Base-by-base conservation (phyloP, 2,113 vertebrate species). In the Phyllostomus discolor region DNA sequence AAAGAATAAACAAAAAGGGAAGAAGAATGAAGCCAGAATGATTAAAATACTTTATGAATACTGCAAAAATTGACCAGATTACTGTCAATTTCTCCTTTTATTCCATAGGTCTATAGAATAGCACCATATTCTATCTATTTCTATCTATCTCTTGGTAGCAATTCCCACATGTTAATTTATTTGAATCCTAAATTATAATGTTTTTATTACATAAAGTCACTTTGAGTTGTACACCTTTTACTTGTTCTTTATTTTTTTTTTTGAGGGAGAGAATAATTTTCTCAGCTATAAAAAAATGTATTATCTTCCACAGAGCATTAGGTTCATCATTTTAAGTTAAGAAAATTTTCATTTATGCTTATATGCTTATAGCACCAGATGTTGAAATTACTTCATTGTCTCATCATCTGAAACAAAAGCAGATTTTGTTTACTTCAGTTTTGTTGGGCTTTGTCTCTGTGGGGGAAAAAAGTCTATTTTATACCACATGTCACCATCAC, bases 301-400 rank as follows among this genome's bases (percentile, higher is more conserved):
- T 76, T 69, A 62, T 69, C 10, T 85, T 89, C 26, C 17, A 57
- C 54, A 24, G 11, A 86, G 31, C n/a, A 54, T 69, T 91, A 87
- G 50, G 43, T n/a, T 93, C 81, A 88, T 88, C 69, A 78, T 41
- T 82, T 41, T 46, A 41, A 19, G 48, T 87, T 85, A 69, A 73
- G 89, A 62, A 85, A 33, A 11, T 67, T 92, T 85, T 85, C 41
- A n/a, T 3, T 86, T 82, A 48, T 0, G 3, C 31, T 66, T 90
- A 59, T 76, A 48, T 0, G 3, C 31, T 72, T 90, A 52, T 54
- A 70, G 20, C 35, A 70, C 50, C 75, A 95, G 81, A 86, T 87
- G 86, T 82, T 93, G 83, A 93, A 87, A 89, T 24, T 64, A 5
- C 24, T 76, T 90, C 54, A 50, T 86, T 95, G 72, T 93, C 50